Evolutionary conservation across 1,140 invertebrate genomes (phyloP), one percentile per base, ranked within the genome.

Genomic region (Heliconius congener): DNA sequence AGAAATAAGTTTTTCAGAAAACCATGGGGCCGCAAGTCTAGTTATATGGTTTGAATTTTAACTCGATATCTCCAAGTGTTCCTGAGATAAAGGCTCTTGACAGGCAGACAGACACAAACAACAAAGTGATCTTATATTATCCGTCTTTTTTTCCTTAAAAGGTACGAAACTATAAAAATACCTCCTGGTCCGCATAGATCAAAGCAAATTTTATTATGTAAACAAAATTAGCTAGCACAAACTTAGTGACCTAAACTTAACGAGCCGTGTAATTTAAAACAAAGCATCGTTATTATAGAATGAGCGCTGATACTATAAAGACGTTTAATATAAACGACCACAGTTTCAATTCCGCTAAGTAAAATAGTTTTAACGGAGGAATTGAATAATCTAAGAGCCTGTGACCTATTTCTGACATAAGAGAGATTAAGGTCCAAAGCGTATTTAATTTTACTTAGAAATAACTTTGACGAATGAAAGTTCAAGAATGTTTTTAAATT

Each of bases 321-420:
- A 37, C 13, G 39, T 19, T 74, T 50, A 30, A 27, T 74, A 78
- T 78, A 66, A 78, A 74, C 19, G 27, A 60, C 72, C 8, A 78
- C 77, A 78, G 57, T 74, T 78, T 78, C 72, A 74, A 78, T 78
- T 78, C 66, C 42, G 72, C 77, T 37, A 30, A 55, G 72, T 39
- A 70, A 77, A 78, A 70, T 74, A 74, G 50, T 78, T 73, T 27
- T 37, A 60, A 23, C 39, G 16, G 39, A 39, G 55, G 46, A 11
- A 27, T 13, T 71, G 77, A 74, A 78, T 57, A 78, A 55, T 42
- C 52, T 60, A 78, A 42, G 42, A 34, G 9, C 71, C 39, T 73
- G 50, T 78, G 78, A 82, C 75, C 71, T 81, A 42, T 50, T 72
- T 77, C 60, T 66, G 13, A 16, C 23, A 30, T 66, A 27, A n/a